Evolutionary conservation across 2,888 invertebrate species (phyloP).

Genomic region (Lithophane leautieri): DNA sequence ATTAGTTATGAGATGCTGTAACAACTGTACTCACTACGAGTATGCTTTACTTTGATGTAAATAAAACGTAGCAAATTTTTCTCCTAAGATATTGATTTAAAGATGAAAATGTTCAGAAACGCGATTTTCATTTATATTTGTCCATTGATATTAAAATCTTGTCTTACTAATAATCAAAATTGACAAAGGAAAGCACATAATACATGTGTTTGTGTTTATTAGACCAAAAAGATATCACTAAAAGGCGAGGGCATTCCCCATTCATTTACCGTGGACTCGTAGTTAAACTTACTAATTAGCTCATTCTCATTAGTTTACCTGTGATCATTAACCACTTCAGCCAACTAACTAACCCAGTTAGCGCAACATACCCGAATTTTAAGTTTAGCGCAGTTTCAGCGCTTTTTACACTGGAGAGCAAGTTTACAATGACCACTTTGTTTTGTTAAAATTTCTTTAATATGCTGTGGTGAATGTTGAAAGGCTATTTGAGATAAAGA

Average conservation of each 20-base stretch:
- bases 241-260: not conserved
- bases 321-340: slow-evolving; percentile 41
- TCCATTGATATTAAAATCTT: not conserved
- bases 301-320: slow-evolving; percentile 47
- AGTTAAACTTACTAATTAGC: slow-evolving; percentile 44
- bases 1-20: not conserved
- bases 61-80: not conserved
- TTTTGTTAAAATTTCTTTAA: not conserved
- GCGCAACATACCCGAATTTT: slow-evolving; percentile 34
- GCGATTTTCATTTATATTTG: not conserved
- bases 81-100: too few relatives aligned
- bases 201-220: not conserved
- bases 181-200: too few relatives aligned
- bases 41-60: not conserved
- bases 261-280: not conserved
- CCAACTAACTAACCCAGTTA: slow-evolving; percentile 36
- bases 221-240: not conserved
- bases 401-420: not conserved
- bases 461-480: not conserved
- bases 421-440: slow-evolving; percentile 9
- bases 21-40: too few relatives aligned
- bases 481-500: not conserved
- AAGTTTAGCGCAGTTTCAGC: slow-evolving; percentile 36
- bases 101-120: not conserved
- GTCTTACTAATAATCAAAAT: not conserved